A percentile compares a stretch with the other conserved stretches of the same genome.
Conservation (phyloP, 2,888 invertebrate species). For the Drosophila pseudotakahashii region DNA sequence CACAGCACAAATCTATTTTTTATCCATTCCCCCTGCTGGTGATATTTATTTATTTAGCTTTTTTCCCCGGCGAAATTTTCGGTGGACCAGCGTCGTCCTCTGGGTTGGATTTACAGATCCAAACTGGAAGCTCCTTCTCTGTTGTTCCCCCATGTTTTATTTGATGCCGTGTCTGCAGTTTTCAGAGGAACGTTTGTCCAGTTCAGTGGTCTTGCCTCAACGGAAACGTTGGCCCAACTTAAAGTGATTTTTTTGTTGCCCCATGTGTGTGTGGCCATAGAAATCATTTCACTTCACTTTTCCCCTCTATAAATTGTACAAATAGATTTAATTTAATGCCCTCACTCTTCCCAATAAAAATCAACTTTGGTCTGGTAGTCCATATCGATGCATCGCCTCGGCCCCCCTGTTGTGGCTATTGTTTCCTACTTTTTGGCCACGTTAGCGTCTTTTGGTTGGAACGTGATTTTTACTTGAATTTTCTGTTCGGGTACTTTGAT, state of each 20-base stretch:
- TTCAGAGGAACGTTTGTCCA: slow-evolving; percentile 65
- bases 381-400: slow-evolving; percentile 7
- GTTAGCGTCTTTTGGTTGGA: slow-evolving; percentile 74
- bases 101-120: slow-evolving; percentile 14
- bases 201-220: slow-evolving; percentile 66
- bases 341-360: slow-evolving; percentile 62
- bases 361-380: slow-evolving; percentile 62
- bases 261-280: slow-evolving; percentile 35
- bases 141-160: slow-evolving; percentile 50
- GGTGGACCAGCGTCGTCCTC: slow-evolving; percentile 36
- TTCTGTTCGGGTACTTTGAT: slow-evolving; percentile 55
- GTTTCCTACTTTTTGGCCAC: slow-evolving; percentile 63
- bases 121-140: neutral
- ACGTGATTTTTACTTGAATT: slow-evolving; percentile 76
- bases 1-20: slow-evolving; percentile 52
- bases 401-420: slow-evolving; percentile 46
- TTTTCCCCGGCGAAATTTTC: slow-evolving; percentile 58
- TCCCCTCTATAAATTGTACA: slow-evolving; percentile 69
- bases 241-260: slow-evolving; percentile 14
- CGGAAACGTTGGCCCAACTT: slow-evolving; percentile 44
- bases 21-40: slow-evolving; percentile 39
- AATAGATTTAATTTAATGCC: slow-evolving; percentile 76
- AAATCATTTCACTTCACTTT: slow-evolving; percentile 76
- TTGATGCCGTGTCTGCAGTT: slow-evolving; percentile 78
- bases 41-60: slow-evolving; percentile 78